These are phyloP conservation scores for Theonella swinhoei DNA, from an alignment of 37 sponge, comb jelly and placozoan species.

Conservation along the genomic window DNA sequence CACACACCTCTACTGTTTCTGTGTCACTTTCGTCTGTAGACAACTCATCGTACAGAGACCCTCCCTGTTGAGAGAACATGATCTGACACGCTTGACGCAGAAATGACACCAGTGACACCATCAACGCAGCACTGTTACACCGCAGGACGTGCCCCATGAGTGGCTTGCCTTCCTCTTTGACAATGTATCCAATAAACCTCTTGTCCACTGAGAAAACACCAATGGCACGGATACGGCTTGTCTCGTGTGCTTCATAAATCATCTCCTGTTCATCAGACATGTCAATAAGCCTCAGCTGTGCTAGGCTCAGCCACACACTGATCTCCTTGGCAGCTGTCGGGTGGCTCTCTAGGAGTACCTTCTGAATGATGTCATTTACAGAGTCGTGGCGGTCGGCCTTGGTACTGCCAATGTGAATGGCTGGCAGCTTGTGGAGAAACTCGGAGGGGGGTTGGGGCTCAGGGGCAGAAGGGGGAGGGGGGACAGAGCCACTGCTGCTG, in stretches of 20 bases:
- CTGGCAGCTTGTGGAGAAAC: conserved; percentile 40
- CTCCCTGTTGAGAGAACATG: conserved; percentile 43
- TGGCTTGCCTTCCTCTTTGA: conserved; percentile 61
- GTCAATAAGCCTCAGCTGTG: conserved; percentile 37
- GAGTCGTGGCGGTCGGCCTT: conserved; percentile 19
- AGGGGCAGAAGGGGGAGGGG: background rate
- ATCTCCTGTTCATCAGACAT: background rate
- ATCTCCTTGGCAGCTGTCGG: conserved; percentile 37
- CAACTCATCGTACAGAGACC: conserved; percentile 60
- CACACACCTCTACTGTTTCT: conserved; percentile 27
- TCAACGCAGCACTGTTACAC: conserved; percentile 56
- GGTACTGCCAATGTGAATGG: conserved; percentile 42
- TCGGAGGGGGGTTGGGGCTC: conserved; percentile 8
- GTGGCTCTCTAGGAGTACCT: conserved; percentile 15
- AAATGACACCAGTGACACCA: conserved; percentile 45
- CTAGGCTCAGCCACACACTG: conserved; percentile 37
- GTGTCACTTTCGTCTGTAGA: conserved; percentile 41
- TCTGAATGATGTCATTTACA: conserved; percentile 43
- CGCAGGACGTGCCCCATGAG: conserved; percentile 43
- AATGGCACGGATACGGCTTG: conserved; percentile 41
- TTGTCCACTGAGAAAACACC: conserved; percentile 52
- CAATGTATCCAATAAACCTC: conserved; percentile 56
- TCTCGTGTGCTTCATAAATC: conserved; percentile 33
- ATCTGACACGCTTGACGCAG: conserved; percentile 59
- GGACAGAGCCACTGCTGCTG: background rate